Percentiles rank a stretch among this genome's conserved stretches.
phyloP scores from a whole-genome alignment of 2,113 vertebrate species.

The Cynocephalus volans region DNA sequence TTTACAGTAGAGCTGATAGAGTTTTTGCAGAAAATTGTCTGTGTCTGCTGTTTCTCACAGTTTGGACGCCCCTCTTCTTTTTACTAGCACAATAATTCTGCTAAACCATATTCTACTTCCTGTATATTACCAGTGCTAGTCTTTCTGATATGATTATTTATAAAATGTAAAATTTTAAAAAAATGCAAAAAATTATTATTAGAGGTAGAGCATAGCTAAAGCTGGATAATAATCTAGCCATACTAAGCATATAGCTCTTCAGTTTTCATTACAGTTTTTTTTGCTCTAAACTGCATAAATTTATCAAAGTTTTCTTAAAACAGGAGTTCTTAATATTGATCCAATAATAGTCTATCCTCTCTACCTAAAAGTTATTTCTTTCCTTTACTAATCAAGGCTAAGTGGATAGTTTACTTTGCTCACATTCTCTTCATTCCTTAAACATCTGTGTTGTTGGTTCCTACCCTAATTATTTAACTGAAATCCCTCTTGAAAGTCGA shows the following conservation, averaged over 20 bases:
- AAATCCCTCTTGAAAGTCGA: neutral
- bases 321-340: neutral
- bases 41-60: neutral
- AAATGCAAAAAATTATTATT: neutral
- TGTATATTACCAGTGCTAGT: neutral
- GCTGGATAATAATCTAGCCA: neutral
- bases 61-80: neutral
- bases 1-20: neutral
- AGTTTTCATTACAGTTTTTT: constrained; percentile 31
- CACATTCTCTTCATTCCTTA: neutral
- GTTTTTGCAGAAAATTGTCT: neutral
- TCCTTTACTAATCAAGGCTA: constrained; percentile 21
- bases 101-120: neutral
- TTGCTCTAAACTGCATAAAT: neutral
- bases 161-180: neutral
- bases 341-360: constrained; percentile 3
- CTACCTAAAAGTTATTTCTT: constrained; percentile 20
- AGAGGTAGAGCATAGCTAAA: constrained; percentile 11
- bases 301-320: constrained; percentile 32
- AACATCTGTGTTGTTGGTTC: neutral
- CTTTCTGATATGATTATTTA: constrained; percentile 21
- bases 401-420: constrained; percentile 38
- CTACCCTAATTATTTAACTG: neutral
- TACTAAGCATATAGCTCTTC: neutral
- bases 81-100: neutral